These are phyloP conservation scores for Lithophane socia DNA, from an alignment of 2,888 invertebrate species.

Conservation along the genomic window DNA sequence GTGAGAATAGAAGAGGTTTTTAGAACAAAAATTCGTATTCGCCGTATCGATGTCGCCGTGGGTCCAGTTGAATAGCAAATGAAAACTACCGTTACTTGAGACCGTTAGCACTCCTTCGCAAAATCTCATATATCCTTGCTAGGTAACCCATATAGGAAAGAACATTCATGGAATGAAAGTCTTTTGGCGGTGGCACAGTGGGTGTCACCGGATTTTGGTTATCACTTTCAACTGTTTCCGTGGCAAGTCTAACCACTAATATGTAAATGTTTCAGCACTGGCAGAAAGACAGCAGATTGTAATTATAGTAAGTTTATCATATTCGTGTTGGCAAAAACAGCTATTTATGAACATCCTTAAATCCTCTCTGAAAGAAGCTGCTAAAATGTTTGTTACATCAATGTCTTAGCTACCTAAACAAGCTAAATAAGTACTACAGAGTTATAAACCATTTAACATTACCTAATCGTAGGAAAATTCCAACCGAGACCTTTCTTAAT, in stretches of 20 bases:
- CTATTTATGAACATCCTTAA: not conserved
- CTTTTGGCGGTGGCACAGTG: not conserved
- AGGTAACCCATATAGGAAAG: conserved; percentile 50
- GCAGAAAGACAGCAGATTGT: too few relatives aligned
- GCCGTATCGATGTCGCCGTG: conserved; percentile 78
- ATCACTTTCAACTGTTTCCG: not conserved
- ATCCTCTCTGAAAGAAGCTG: not conserved
- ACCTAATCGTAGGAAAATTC: conserved; percentile 84
- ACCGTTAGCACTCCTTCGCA: conserved; percentile 84
- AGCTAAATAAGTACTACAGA: not conserved
- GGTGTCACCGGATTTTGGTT: not conserved
- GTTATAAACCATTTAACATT: conserved; percentile 40
- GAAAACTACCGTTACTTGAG: conserved; percentile 82
- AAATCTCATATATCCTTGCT: conserved; percentile 77
- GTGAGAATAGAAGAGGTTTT: conserved; percentile 63
- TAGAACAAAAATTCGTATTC: conserved; percentile 80
- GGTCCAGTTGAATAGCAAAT: conserved; percentile 85
- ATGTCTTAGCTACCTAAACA: not conserved
- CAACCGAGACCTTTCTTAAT: conserved; percentile 86
- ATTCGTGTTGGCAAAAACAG: not conserved
- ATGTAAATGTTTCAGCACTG: not conserved
- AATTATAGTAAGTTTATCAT: not conserved
- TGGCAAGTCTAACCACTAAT: not conserved
- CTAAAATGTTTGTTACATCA: not conserved
- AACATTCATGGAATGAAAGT: conserved; percentile 24